These are phyloP conservation scores for Theretra japonica DNA, from an alignment of 2,888 invertebrate genomes.

Conservation along the genomic window DNA sequence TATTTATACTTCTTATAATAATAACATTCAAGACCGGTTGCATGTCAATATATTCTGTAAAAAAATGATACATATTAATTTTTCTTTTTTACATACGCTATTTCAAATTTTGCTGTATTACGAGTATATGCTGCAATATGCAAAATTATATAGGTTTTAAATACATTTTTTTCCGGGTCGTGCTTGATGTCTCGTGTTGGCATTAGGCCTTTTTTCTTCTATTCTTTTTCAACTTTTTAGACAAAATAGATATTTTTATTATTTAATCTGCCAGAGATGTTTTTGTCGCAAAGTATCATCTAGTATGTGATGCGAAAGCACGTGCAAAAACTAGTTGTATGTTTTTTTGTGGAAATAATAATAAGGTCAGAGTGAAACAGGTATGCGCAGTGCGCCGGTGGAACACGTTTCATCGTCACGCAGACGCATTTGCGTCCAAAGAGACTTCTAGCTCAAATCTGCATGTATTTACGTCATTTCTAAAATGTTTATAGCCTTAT, in stretches of 20 bases:
- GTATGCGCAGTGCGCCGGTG: background rate
- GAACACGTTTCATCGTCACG: conserved; percentile 3
- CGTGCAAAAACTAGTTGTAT: background rate
- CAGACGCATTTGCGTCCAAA: background rate
- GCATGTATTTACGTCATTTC: background rate
- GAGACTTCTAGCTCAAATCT: background rate
- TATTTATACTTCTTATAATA: background rate
- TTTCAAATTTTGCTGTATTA: too few relatives aligned
- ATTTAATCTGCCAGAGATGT: too few relatives aligned
- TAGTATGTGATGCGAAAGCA: background rate
- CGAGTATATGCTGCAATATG: too few relatives aligned
- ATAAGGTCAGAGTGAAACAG: conserved; percentile 1
- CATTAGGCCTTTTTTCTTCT: too few relatives aligned
- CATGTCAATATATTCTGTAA: conserved; percentile 1
- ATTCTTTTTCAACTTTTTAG: background rate
- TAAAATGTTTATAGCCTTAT: background rate
- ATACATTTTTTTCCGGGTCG: too few relatives aligned
- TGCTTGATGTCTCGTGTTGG: too few relatives aligned
- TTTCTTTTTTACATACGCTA: too few relatives aligned
- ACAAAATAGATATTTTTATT: background rate
- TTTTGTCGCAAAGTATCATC: too few relatives aligned
- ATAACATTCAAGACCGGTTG: background rate
- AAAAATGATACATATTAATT: background rate
- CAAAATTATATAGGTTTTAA: too few relatives aligned
- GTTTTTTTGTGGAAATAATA: conserved; percentile 14